Percentiles rank a stretch among this genome's conserved stretches.
These are phyloP conservation scores for Calidris pugnax DNA, from an alignment of 2,113 vertebrate genomes.

Conservation along the genomic window DNA sequence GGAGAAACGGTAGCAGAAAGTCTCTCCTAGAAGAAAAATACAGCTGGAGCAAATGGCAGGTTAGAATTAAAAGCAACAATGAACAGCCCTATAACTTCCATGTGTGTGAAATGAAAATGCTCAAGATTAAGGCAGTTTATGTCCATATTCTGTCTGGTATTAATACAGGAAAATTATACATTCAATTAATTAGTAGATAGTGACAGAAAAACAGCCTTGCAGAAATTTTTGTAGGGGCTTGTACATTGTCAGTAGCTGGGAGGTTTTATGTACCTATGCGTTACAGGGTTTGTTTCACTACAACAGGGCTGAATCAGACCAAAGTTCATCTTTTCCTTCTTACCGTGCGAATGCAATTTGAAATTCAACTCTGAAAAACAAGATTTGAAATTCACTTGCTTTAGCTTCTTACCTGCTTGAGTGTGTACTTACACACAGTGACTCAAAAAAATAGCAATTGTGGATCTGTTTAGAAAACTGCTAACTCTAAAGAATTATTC, in stretches of 20 bases:
- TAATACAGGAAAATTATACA: not conserved
- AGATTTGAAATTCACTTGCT: not conserved
- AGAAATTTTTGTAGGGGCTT: not conserved
- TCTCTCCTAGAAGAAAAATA: not conserved
- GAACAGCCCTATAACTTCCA: not conserved
- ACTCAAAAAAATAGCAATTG: not conserved
- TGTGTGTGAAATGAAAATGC: not conserved
- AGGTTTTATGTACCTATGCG: not conserved
- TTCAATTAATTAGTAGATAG: not conserved
- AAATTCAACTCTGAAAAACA: not conserved
- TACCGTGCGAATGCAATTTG: not conserved
- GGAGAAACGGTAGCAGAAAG: not conserved
- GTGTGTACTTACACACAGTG: not conserved
- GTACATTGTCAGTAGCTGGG: not conserved
- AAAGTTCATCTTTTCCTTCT: not conserved
- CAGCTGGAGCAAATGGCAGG: not conserved
- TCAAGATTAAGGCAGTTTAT: not conserved
- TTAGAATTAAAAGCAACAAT: not conserved
- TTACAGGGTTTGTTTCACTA: not conserved
- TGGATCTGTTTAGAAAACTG: too few species aligned
- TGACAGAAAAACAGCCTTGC: not conserved
- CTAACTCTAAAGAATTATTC: not conserved
- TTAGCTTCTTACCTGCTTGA: not conserved
- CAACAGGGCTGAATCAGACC: not conserved
- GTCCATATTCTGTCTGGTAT: not conserved